A percentile compares a stretch with the other conserved stretches of the same genome.
Conservation (phyloP, 2,888 invertebrate species). For the Parelbella ahira region DNA sequence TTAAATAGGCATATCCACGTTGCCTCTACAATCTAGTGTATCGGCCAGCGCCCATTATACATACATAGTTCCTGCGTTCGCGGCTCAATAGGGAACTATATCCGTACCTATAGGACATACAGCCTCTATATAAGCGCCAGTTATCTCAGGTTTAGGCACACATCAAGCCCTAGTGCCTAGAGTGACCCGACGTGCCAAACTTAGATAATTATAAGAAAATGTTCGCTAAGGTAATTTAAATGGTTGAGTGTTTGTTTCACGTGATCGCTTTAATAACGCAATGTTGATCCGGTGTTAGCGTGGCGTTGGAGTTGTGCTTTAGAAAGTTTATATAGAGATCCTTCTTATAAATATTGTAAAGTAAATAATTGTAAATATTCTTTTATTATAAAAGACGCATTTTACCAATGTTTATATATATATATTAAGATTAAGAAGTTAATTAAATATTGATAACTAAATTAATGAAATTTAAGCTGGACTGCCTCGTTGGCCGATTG, state of each 20-base stretch:
- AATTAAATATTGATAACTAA: too few relatives aligned
- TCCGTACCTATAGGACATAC: constrained; percentile 63
- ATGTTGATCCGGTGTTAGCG: too few relatives aligned
- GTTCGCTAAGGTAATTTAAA: constrained; percentile 66
- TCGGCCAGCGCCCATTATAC: constrained; percentile 62
- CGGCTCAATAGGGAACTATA: constrained; percentile 50
- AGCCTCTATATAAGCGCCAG: constrained; percentile 69
- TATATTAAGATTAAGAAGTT: too few relatives aligned
- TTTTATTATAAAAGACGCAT: too few relatives aligned
- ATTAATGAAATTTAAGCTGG: too few relatives aligned
- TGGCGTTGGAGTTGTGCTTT: too few relatives aligned
- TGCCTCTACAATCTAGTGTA: constrained; percentile 49
- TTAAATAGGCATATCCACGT: constrained; percentile 39
- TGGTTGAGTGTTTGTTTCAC: constrained; percentile 19
- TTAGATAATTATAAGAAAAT: constrained; percentile 58
- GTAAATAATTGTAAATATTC: too few relatives aligned
- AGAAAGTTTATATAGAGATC: too few relatives aligned
- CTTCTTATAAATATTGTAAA: too few relatives aligned
- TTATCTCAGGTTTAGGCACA: constrained; percentile 71
- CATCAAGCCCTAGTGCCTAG: constrained; percentile 64
- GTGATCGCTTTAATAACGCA: too few relatives aligned
- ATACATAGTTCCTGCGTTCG: constrained; percentile 46
- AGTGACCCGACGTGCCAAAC: constrained; percentile 55
- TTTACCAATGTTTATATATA: too few relatives aligned
- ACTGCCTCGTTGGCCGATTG: too few relatives aligned